A percentile compares a stretch with the other conserved stretches of the same genome.
These are phyloP conservation scores for Parazoanthus darwini DNA, from an alignment of 92 coral and sea anemone species.

Conservation along the genomic window DNA sequence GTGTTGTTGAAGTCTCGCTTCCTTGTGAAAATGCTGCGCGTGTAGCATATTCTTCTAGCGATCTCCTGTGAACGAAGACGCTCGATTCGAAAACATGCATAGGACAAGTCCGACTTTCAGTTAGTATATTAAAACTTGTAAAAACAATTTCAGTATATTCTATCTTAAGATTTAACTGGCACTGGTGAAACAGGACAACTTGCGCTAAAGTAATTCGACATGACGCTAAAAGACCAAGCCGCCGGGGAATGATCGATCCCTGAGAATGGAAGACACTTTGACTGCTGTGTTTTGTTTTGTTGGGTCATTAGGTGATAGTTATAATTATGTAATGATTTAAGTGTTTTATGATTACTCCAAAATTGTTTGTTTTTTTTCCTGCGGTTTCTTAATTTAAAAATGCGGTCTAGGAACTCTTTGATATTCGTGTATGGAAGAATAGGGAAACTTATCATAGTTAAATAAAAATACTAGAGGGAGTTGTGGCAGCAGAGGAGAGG, in stretches of 20 bases:
- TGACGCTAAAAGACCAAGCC: no score
- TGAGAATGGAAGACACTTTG: background rate
- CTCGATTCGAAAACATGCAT: no score
- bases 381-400: constrained; percentile 2
- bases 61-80: background rate
- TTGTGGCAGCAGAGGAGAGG: background rate
- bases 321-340: background rate
- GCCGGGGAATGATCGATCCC: background rate
- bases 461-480: background rate
- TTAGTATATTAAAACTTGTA: background rate
- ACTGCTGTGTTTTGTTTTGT: background rate
- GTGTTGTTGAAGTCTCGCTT: no score
- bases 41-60: background rate
- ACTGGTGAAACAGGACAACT: no score
- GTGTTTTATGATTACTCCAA: background rate
- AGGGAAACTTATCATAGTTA: background rate
- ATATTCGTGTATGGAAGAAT: background rate
- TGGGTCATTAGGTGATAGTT: background rate
- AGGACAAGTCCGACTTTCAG: no score
- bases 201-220: no score
- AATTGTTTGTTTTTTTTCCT: background rate
- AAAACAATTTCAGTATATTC: background rate
- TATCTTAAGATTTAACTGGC: background rate
- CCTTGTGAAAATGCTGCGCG: background rate
- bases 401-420: background rate